phyloP scores from a whole-genome alignment of 2,113 vertebrate species.

The Collichthys lucidus region DNA sequence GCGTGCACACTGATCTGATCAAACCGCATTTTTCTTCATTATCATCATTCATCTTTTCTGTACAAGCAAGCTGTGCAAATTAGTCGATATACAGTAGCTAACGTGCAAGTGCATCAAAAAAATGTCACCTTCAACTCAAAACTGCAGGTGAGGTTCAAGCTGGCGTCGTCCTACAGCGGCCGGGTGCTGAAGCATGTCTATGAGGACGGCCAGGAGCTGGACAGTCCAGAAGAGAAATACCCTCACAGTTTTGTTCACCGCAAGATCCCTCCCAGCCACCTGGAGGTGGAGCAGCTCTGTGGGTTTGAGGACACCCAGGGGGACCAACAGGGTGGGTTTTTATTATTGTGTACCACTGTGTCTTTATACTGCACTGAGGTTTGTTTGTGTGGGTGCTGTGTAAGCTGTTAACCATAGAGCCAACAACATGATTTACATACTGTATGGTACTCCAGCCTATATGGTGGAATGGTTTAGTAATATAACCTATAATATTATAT shows the following conservation, averaged over 20 bases:
- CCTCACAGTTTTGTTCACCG: slow-evolving; percentile 89
- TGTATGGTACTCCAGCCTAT: neutral
- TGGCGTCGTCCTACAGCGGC: slow-evolving; percentile 94
- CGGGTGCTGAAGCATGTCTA: slow-evolving; percentile 95
- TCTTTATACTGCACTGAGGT: slow-evolving; percentile 10
- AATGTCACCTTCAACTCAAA: slow-evolving; percentile 10
- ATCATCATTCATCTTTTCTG: slow-evolving; percentile 3
- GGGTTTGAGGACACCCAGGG: slow-evolving; percentile 77
- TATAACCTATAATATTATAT: neutral
- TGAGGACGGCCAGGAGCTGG: slow-evolving; percentile 95
- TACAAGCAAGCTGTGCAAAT: neutral
- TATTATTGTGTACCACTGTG: neutral
- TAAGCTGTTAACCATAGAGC: slow-evolving; percentile 3
- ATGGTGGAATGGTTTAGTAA: neutral
- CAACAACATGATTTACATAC: neutral
- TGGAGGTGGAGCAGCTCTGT: slow-evolving; percentile 83
- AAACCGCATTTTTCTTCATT: slow-evolving; percentile 2
- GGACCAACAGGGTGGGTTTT: slow-evolving; percentile 63
- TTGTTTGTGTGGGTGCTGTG: neutral
- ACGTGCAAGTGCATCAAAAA: neutral
- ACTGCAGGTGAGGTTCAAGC: slow-evolving; percentile 90
- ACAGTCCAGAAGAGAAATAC: slow-evolving; percentile 91
- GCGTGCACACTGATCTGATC: neutral
- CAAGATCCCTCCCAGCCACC: slow-evolving; percentile 84
- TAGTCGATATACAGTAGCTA: neutral